These are phyloP conservation scores for Xenopus petersii DNA, from an alignment of 2,797 vertebrate species.

Conservation along the genomic window DNA sequence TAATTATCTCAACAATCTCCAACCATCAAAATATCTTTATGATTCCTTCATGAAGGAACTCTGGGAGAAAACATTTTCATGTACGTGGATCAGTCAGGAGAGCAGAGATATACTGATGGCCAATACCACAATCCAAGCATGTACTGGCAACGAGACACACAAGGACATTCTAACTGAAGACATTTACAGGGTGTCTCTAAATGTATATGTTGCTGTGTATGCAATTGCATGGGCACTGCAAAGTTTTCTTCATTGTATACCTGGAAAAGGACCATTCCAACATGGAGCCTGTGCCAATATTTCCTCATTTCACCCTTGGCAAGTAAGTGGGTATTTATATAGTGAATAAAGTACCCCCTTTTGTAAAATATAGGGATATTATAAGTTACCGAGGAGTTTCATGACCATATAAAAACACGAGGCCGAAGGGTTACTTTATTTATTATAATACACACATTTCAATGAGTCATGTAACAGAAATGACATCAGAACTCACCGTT, in stretches of 20 bases:
- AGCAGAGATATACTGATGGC: neutral
- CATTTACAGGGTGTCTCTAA: neutral
- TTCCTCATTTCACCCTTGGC: neutral
- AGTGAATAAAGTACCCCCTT: too few species aligned
- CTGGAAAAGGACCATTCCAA: constrained; percentile 2
- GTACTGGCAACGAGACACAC: neutral
- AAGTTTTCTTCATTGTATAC: neutral
- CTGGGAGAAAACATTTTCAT: neutral
- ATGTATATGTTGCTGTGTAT: neutral
- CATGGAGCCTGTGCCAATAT: neutral
- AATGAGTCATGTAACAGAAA: too few species aligned
- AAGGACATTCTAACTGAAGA: neutral
- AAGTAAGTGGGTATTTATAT: neutral
- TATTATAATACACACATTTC: too few species aligned
- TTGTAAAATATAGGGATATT: too few species aligned
- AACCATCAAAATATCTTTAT: neutral
- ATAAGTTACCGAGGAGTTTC: too few species aligned
- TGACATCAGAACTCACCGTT: too few species aligned
- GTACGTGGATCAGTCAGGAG: neutral
- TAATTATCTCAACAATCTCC: neutral
- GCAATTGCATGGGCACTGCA: constrained; percentile 1
- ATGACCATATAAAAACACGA: too few species aligned
- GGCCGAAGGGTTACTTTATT: too few species aligned
- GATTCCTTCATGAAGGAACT: neutral
- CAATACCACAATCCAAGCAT: neutral